Conservation (phyloP, 2,888 invertebrate species). For the Vannuccia rotundouncinata region DNA sequence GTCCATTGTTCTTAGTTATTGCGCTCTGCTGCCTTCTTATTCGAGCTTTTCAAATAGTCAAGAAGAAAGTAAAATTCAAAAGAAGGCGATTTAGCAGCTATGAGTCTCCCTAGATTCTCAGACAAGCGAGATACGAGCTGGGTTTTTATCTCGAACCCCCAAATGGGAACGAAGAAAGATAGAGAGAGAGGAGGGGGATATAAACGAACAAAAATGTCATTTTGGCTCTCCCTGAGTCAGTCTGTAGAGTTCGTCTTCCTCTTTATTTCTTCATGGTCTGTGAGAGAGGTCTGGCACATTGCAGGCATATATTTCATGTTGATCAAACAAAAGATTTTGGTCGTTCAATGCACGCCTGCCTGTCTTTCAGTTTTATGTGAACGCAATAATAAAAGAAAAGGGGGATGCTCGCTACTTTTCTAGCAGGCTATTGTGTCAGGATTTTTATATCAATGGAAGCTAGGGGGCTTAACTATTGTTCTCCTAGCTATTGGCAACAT, state of each 20-base stretch:
- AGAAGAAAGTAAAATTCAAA: neutral
- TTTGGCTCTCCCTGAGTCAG: too few relatives aligned
- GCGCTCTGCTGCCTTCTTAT: neutral
- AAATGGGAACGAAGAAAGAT: neutral
- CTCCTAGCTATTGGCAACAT: neutral
- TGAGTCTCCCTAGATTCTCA: too few relatives aligned
- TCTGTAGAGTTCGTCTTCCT: too few relatives aligned
- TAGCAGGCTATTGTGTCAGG: too few relatives aligned
- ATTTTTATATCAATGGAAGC: neutral
- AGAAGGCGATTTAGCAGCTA: too few relatives aligned
- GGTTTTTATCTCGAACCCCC: neutral
- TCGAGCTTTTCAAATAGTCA: too few relatives aligned
- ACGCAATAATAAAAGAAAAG: too few relatives aligned
- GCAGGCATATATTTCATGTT: neutral
- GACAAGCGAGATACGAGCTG: too few relatives aligned
- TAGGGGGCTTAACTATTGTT: neutral
- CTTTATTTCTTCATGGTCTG: neutral
- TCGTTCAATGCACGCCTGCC: neutral
- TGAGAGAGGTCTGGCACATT: too few relatives aligned
- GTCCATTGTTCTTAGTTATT: neutral
- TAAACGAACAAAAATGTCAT: neutral
- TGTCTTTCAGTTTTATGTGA: too few relatives aligned
- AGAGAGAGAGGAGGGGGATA: neutral
- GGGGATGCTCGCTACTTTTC: too few relatives aligned
- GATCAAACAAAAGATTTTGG: neutral